phyloP scores from a whole-genome alignment of 2,888 invertebrate genomes.

The Lasioglossum pauxillum region DNA sequence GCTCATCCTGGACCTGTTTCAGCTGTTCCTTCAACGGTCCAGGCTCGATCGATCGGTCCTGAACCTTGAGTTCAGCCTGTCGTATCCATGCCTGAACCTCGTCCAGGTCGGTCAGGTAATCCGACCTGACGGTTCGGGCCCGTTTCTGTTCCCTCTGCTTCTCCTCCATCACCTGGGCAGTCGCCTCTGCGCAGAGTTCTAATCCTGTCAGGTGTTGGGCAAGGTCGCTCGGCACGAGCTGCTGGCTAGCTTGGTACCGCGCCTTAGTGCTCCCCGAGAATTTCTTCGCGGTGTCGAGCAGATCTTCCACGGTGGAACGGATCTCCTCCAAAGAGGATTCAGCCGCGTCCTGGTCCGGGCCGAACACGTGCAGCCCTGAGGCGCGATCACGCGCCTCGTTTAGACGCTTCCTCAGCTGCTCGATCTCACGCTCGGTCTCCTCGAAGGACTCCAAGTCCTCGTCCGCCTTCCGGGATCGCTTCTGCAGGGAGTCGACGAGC shows the following conservation, averaged over 20 bases:
- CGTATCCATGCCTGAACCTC: constrained; percentile 93
- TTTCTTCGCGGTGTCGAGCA: constrained; percentile 79
- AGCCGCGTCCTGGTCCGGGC: constrained; percentile 88
- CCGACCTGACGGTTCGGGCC: constrained; percentile 92
- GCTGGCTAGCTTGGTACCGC: constrained; percentile 84
- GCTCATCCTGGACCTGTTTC: constrained; percentile 91
- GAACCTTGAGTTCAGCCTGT: constrained; percentile 92
- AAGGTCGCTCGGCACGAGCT: constrained; percentile 89
- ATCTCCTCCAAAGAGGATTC: constrained; percentile 87
- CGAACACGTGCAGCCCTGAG: constrained; percentile 89
- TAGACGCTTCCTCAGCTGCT: constrained; percentile 89
- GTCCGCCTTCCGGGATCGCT: constrained; percentile 90
- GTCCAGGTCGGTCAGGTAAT: constrained; percentile 92
- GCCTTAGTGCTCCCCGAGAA: constrained; percentile 83
- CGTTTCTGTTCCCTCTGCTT: constrained; percentile 95
- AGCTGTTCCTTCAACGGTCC: constrained; percentile 91
- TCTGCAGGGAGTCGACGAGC: constrained; percentile 92
- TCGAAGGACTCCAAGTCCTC: constrained; percentile 92
- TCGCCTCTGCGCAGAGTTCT: constrained; percentile 92
- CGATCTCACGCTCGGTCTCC: constrained; percentile 89
- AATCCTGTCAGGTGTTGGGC: constrained; percentile 92
- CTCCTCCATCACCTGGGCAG: constrained; percentile 93
- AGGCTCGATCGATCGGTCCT: constrained; percentile 92
- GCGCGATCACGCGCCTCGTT: constrained; percentile 84
- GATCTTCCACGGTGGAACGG: constrained; percentile 78